These are phyloP conservation scores for Drosophila oshimai DNA, from an alignment of 1,140 invertebrate genomes.

Conservation along the genomic window DNA sequence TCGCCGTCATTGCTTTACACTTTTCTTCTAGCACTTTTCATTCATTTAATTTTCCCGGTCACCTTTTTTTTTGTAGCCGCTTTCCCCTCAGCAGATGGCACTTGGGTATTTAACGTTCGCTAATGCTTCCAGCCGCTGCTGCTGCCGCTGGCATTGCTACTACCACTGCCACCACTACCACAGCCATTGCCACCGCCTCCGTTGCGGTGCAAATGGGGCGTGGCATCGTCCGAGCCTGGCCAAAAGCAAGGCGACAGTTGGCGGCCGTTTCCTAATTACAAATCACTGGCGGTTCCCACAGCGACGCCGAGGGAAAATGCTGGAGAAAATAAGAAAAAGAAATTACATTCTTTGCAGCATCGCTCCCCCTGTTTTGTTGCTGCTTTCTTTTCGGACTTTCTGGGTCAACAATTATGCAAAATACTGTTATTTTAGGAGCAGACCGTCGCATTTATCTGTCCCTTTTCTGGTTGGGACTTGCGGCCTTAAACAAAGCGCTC, in stretches of 20 bases:
- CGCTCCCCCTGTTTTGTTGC: constrained; percentile 34
- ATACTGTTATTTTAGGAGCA: constrained; percentile 75
- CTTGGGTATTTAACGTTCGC: constrained; percentile 80
- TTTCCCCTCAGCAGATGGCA: constrained; percentile 49
- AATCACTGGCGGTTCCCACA: constrained; percentile 64
- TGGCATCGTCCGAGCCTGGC: constrained; percentile 41
- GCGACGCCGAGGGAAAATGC: constrained; percentile 28
- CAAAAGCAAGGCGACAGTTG: constrained; percentile 75
- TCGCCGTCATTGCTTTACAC: constrained; percentile 80
- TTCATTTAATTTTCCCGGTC: constrained; percentile 70
- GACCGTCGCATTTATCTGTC: constrained; percentile 76
- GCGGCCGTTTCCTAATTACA: constrained; percentile 82
- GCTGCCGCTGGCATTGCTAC: background rate
- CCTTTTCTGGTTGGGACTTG: constrained; percentile 49
- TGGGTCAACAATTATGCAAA: constrained; percentile 81
- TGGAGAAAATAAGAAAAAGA: constrained; percentile 39
- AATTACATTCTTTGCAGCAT: constrained; percentile 62
- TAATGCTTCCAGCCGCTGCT: constrained; percentile 61
- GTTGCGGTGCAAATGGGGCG: constrained; percentile 69
- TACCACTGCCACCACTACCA: no score
- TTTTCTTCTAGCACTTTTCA: constrained; percentile 76
- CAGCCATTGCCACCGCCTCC: background rate
- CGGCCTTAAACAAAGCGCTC: constrained; percentile 49
- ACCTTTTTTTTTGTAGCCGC: constrained; percentile 19
- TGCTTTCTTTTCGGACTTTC: constrained; percentile 64